Base-by-base conservation (phyloP, 2,113 vertebrate species). In the Campylorhamphus procurvoides region DNA sequence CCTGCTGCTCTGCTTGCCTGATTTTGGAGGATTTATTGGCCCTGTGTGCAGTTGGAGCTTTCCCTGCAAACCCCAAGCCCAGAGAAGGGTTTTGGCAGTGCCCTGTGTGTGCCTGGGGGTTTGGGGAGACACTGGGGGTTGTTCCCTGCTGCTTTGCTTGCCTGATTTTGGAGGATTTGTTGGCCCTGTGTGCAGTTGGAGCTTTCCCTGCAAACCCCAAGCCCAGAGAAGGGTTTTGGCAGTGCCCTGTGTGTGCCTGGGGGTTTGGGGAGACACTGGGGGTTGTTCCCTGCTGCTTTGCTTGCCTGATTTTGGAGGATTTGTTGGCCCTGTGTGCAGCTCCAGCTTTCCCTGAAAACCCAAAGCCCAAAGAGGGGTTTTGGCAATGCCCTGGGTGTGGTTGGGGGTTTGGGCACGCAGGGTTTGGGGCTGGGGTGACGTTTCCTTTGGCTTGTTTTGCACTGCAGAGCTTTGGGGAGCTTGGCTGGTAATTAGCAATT, bases 181-280 rank as follows among this genome's bases (percentile, higher is more conserved):
- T 4, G 4, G 42, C 16, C 5, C 1, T 2, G 0, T 5, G 19
- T 39, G 0, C 19, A 3, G 27, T 7, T 66, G 20, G 44, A 42
- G 14, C 55, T 90, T 56, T 47, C 62, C 42, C 18, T 47, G 46
- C 40, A 8, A 37, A 5, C 7, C 37, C 37, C 7, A 37, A 37
- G 37, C 37, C 47, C 19, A 13, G 67, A 49, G 40, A 27, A 29
- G 33, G 55, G 9, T 73, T 79, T 35, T 29, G 50, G 64, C 6
- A 28, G 18, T 6, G 37, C 60, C n/a, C n/a, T n/a, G n/a, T n/a
- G n/a, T 35, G 69, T 56, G 72, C 76, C 50, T 19, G 53, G 4
- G 14, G 50, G 44, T 83, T 27, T 33, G 14, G n/a, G n/a, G n/a
- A 40, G 2, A 31, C 27, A 6, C 40, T 39, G 1, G 1, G n/a